Evolutionary conservation across 2,888 invertebrate species (phyloP), one percentile per base, ranked within the genome.

Genomic region (Odontocolon sp.): DNA sequence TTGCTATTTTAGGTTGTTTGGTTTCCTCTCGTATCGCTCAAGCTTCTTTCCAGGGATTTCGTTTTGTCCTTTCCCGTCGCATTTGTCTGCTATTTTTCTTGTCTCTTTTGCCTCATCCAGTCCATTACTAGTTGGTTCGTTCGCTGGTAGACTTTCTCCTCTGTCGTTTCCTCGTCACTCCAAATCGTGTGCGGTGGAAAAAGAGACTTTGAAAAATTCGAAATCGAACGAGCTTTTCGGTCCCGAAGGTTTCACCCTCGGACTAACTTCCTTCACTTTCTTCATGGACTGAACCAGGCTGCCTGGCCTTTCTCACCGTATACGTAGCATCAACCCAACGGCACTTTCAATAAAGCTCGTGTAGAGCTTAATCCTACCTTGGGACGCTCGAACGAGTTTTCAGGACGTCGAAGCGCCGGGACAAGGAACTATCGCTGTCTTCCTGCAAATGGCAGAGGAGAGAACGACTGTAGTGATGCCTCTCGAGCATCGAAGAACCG

Each of bases 281-380:
- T 23, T 47, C 23, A 23, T 14, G 33, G 26, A 23, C 8, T n/a
- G 42, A 54, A 42, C 28, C 38, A 31, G 56, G 38, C 28, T 38
- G 11, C 47, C 59, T 47, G 56, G 16, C 38, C 14, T 50, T 52
- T 4, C 36, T 50, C 36, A 36, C 14, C 50, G 50, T 38, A 47
- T 64, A 40, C 52, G 70, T 61, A 67, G 63, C 52, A 75, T 38
- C 36, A 26, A 21, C 63, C 59, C 59, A 57, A 63, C 57, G 64
- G 50, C 42, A 63, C 67, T 73, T 79, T 79, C 70, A 79, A 79
- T 77, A 77, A 79, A 77, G 59, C 77, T 79, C 73, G 73, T 70
- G 56, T 57, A 70, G 61, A 66, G 63, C 77, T 79, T 77, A 79
- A 79, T 73, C 69, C 76, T 38, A 52, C 54, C 45, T 57, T 69